Base-by-base conservation (phyloP, 2,797 vertebrate species). In the Phalloptychus januarius region DNA sequence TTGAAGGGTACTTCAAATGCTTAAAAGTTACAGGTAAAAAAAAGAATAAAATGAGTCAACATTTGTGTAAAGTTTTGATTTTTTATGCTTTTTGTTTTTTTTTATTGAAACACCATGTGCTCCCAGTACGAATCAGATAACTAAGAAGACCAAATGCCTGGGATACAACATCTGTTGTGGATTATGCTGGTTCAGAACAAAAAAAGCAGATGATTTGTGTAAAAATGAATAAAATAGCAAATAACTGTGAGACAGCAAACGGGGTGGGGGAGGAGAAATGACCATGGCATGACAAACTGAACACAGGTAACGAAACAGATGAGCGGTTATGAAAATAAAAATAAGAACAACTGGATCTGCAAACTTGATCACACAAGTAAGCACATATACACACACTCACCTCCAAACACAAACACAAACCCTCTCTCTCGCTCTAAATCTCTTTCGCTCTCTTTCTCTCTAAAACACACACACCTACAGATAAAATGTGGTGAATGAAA, bases 401-500 rank as follows among this genome's bases (percentile, higher is more conserved):
- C 10, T 67, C 71, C 85, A 86, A 78, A 85, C 87, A 75, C 45
- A 31, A 76, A 36, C 83, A 56, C 83, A 71, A 87, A 87, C 88
- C 88, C 88, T 87, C 84, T 78, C 83, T 75, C 84, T 85, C 54
- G 38, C 84, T 45, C 74, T 10, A 79, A 81, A 79, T 79, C 82
- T 67, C 81, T 79, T 86, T 87, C 85, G 50, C 83, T 76, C 84
- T 80, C 83, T 84, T 71, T 61, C 84, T 45, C 87, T 77, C 83
- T 23, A 88, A 86, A 81, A 86, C 90, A 87, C 92, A 91, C 90
- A 93, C 90, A 90, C 87, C 89, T 91, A 94, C 86, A 92, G 90
- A 95, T 93, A 94, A 94, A 94, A 93, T 92, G 93, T 88, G 92
- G 88, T 94, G 93, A 88, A 90, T 93, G 91, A 94, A 94, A 91